Conservation (phyloP, 35 echinoderm and acorn worm species). For the Apostichopus californicus region DNA sequence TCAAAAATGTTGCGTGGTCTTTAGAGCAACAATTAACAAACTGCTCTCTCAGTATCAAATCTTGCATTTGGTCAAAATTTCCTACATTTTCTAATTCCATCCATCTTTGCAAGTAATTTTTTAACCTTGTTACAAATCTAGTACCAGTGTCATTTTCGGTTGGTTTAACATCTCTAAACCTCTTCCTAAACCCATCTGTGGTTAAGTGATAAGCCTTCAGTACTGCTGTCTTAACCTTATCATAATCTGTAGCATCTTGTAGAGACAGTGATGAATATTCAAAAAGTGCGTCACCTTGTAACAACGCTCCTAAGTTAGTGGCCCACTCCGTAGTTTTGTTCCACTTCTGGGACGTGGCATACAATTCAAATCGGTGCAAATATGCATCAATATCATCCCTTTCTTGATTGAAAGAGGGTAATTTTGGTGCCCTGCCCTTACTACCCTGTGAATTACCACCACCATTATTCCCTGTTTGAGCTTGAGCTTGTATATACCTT, state of each 20-base stretch:
- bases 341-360: constrained; percentile 5
- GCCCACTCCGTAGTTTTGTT: constrained; percentile 19
- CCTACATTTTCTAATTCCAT: neutral
- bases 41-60: constrained; percentile 3
- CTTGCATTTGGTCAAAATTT: neutral
- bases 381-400: constrained; percentile 39
- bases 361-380: neutral
- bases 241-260: constrained; percentile 29
- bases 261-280: constrained; percentile 21
- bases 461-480: too few species aligned
- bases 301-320: constrained; percentile 26
- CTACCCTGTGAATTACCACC: neutral
- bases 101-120: constrained; percentile 35
- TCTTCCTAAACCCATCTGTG: constrained; percentile 16
- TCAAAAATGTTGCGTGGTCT: constrained; percentile 18
- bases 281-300: constrained; percentile 33
- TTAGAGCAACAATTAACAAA: constrained; percentile 11
- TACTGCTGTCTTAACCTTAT: constrained; percentile 21
- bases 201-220: neutral
- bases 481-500: too few species aligned
- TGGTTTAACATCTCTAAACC: constrained; percentile 16
- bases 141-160: neutral
- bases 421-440: constrained; percentile 8
- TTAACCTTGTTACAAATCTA: neutral
- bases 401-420: constrained; percentile 29